Conservation (phyloP, 1,140 invertebrate species). For the Drosophila jambulina region DNA sequence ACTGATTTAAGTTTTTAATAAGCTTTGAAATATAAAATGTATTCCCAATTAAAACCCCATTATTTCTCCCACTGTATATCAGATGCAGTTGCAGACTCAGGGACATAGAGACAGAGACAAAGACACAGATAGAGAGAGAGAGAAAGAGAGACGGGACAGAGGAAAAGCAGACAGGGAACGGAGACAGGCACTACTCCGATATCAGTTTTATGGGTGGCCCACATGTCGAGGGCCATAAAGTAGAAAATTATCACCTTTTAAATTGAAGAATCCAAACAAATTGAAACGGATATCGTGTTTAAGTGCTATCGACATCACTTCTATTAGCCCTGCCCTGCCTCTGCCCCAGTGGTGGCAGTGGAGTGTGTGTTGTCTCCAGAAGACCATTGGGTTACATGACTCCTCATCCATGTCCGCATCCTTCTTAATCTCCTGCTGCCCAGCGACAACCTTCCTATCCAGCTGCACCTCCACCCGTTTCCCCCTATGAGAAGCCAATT, state of each 20-base stretch:
- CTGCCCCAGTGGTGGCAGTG: background rate
- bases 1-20: background rate
- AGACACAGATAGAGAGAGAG: background rate
- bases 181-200: conserved; percentile 76
- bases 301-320: conserved; percentile 85
- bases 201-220: conserved; percentile 85
- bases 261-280: conserved; percentile 85
- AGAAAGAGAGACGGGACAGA: background rate
- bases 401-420: conserved; percentile 61
- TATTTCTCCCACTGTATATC: conserved; percentile 22
- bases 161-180: conserved; percentile 17
- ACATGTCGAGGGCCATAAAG: conserved; percentile 85
- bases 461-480: background rate
- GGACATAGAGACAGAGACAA: conserved; percentile 13
- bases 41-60: background rate
- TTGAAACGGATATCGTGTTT: conserved; percentile 85
- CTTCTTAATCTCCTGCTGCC: conserved; percentile 38
- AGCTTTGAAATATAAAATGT: background rate
- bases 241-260: conserved; percentile 85
- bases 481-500: conserved; percentile 75
- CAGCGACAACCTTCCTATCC: conserved; percentile 1
- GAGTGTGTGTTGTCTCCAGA: conserved; percentile 20
- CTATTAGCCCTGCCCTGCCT: conserved; percentile 72
- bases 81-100: conserved; percentile 45
- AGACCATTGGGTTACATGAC: conserved; percentile 69